These are phyloP conservation scores for Antedon mediterranea DNA, from an alignment of 53 echinoderm and acorn worm genomes.

Conservation along the genomic window DNA sequence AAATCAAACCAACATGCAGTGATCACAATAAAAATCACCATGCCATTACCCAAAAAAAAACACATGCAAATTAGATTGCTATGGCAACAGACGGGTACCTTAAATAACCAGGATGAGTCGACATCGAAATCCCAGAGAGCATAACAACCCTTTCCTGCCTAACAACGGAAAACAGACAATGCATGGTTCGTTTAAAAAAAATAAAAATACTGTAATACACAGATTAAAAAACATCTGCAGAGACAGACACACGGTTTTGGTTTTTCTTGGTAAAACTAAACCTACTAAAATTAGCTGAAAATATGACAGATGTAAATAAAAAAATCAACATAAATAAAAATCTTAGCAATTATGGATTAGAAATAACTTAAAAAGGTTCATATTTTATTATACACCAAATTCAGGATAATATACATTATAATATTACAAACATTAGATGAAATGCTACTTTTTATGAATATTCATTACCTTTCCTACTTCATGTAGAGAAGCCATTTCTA, in stretches of 20 bases:
- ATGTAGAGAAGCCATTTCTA: constrained; percentile 69
- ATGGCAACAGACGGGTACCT: neutral
- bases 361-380: neutral
- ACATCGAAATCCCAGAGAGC: neutral
- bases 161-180: neutral
- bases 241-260: no score
- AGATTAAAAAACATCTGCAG: no score
- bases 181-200: neutral
- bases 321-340: no score
- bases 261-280: no score
- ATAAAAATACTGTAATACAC: no score
- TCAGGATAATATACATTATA: no score
- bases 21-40: neutral
- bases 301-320: no score
- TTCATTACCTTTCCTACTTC: constrained; percentile 83
- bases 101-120: neutral
- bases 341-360: no score
- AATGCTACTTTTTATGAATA: neutral
- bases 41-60: neutral
- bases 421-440: neutral
- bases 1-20: neutral
- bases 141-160: neutral
- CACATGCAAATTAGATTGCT: neutral
- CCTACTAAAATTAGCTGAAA: no score
- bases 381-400: neutral